Percentiles rank a stretch among this genome's conserved stretches.
phyloP scores from a whole-genome alignment of 2,888 invertebrate species.

The Apodemia zela region DNA sequence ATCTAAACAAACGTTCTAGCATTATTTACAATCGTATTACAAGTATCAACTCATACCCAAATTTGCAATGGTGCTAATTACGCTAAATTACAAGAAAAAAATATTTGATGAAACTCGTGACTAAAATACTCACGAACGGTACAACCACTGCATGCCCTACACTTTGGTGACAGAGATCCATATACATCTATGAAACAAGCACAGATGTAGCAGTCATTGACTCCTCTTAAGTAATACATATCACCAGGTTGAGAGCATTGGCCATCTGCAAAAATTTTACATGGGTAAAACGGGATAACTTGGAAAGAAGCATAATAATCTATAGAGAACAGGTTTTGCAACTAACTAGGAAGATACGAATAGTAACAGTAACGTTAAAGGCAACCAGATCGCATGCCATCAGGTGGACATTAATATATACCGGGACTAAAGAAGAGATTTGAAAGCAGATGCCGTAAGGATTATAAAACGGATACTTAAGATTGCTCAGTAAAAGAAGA shows the following conservation, averaged over 20 bases:
- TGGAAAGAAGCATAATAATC: background rate
- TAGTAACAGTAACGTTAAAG: background rate
- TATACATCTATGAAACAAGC: conserved; percentile 45
- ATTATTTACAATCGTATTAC: background rate
- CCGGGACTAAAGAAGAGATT: too few species aligned
- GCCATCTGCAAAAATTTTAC: conserved; percentile 27
- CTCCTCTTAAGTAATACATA: conserved; percentile 46
- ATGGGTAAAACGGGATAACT: background rate
- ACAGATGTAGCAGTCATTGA: conserved; percentile 49
- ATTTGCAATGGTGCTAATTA: background rate
- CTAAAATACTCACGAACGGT: conserved; percentile 30
- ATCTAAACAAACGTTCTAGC: background rate
- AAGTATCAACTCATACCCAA: background rate
- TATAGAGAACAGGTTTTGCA: conserved; percentile 10
- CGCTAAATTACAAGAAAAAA: background rate
- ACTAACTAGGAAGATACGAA: conserved; percentile 18
- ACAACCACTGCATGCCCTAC: conserved; percentile 47
- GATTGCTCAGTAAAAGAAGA: too few species aligned
- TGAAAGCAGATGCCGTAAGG: too few species aligned
- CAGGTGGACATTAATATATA: background rate
- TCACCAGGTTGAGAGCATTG: conserved; percentile 47
- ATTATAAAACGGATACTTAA: too few species aligned
- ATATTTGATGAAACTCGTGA: conserved; percentile 13
- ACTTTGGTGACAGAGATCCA: conserved; percentile 44
- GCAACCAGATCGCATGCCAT: background rate